Conservation (phyloP, 1,140 invertebrate species). For the Lanistes nyassanus region DNA sequence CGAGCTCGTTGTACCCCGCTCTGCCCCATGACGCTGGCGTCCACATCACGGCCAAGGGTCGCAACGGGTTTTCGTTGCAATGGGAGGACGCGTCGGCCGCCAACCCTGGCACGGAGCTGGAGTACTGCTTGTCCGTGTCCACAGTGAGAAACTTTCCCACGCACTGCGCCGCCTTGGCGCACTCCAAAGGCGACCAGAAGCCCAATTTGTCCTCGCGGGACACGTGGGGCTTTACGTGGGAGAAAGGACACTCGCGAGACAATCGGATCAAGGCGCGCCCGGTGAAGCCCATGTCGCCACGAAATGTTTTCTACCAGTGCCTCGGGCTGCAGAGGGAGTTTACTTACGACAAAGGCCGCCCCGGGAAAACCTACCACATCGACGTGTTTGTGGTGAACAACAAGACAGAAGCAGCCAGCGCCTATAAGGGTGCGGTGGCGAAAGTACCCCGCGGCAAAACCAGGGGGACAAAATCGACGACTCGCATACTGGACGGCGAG, state of each 20-base stretch:
- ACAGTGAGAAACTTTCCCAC: constrained; percentile 48
- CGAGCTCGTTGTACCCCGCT: constrained; percentile 38
- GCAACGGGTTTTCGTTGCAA: constrained; percentile 36
- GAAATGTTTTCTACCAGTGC: constrained; percentile 43
- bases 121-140: constrained; percentile 60
- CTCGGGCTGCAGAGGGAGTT: constrained; percentile 57
- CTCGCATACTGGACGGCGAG: constrained; percentile 38
- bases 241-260: constrained; percentile 35
- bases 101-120: constrained; percentile 26
- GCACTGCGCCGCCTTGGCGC: constrained; percentile 51
- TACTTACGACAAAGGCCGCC: constrained; percentile 47
- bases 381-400: constrained; percentile 61
- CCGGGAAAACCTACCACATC: constrained; percentile 57
- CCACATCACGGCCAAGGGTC: constrained; percentile 29
- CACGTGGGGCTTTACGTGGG: constrained; percentile 52
- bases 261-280: constrained; percentile 35
- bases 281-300: constrained; percentile 29
- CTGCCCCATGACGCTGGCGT: constrained; percentile 46
- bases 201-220: constrained; percentile 36
- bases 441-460: constrained; percentile 25
- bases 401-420: constrained; percentile 44
- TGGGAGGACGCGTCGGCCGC: constrained; percentile 43
- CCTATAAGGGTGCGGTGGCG: constrained; percentile 50
- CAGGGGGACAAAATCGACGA: constrained; percentile 17
- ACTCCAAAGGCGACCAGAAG: constrained; percentile 41